Evolutionary conservation across 2,797 vertebrate species (phyloP).

Genomic region (Gallinago nigripennis): DNA sequence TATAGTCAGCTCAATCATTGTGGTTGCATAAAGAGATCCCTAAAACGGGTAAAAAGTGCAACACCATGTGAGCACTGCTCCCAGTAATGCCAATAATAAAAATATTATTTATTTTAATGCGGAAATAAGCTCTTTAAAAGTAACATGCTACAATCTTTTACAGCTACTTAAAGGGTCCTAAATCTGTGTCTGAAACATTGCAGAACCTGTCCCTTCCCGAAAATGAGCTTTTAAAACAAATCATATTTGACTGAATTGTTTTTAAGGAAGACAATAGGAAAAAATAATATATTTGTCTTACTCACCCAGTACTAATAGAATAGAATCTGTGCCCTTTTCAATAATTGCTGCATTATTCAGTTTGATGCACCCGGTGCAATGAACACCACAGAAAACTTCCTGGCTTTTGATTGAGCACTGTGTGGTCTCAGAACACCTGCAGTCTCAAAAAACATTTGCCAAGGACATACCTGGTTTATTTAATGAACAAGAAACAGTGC

Average conservation of each 20-base stretch:
- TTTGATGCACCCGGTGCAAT: neutral
- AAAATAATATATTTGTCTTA: neutral
- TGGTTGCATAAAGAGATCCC: neutral
- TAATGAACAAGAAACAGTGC: neutral
- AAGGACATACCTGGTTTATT: neutral
- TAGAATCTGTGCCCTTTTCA: neutral
- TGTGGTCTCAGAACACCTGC: neutral
- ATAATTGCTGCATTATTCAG: neutral
- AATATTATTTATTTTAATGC: neutral
- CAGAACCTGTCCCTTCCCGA: neutral
- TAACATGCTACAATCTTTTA: neutral
- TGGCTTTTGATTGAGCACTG: neutral
- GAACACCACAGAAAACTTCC: neutral
- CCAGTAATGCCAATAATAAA: neutral
- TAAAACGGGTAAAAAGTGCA: neutral
- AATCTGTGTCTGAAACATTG: neutral
- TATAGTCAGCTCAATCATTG: neutral
- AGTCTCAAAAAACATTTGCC: neutral
- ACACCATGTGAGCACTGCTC: fast-evolving
- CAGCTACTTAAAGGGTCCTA: neutral
- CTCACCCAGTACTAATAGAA: neutral
- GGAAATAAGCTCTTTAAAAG: neutral
- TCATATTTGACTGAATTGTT: neutral
- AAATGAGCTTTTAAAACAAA: neutral
- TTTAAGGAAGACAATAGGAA: neutral